Evolutionary conservation across 2,113 vertebrate genomes (phyloP), one percentile per base, ranked within the genome.

Genomic region (Zingel zingel): DNA sequence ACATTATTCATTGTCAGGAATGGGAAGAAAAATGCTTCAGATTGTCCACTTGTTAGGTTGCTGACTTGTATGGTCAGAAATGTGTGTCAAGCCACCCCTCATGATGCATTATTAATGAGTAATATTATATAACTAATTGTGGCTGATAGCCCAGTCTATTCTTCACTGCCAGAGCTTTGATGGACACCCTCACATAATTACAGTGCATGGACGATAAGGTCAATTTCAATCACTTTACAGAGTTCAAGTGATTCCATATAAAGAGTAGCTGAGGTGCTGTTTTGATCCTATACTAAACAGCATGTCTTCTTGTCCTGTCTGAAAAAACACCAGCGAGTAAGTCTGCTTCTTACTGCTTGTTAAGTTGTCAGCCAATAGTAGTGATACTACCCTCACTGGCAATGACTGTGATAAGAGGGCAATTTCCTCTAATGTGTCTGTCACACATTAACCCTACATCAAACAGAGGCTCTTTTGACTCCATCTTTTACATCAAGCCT

Each of bases 351-450:
- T 27, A 15, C 7, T 56, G 33, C 54, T 62, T 57, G 62, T 59
- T 75, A 53, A 53, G 47, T 45, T 73, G 48, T 75, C 75, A 73
- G 66, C 43, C 54, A 19, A 47, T 56, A 9, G 33, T 27, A 39
- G 16, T 33, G 43, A 67, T 74, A 6, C 39, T 80, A 23, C 50
- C 51, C 50, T 81, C 66, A 30, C 48, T 54, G 30, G 33, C 84
- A 67, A 47, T 69, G 57, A 47, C 71, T 62, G 61, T 8, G 27
- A 82, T 79, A 68, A 80, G 45, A 76, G 72, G 0, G 15, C 58
- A 74, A 39, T 85, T 73, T 65, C 21, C 63, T 68, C 79, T 83
- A 79, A 85, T 85, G 57, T 53, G 58, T 81, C 56, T 74, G 47
- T 86, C 71, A 61, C 66, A 79, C 75, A 85, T 84, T 74, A 82